These are phyloP conservation scores for Paralvinella palmiformis DNA, from an alignment of 1,140 invertebrate species.

Conservation along the genomic window DNA sequence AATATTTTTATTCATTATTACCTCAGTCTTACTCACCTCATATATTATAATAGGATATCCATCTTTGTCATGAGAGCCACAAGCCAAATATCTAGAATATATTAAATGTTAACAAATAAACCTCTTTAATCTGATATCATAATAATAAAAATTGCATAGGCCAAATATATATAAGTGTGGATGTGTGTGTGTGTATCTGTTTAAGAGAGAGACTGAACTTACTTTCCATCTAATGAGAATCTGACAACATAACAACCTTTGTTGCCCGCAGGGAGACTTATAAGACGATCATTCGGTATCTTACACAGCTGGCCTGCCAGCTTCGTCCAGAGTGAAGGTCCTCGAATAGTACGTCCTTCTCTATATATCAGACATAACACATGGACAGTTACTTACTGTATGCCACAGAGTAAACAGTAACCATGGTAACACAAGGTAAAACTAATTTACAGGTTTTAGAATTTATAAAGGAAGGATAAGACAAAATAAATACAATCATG, in stretches of 20 bases:
- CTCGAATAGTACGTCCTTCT: too few relatives aligned
- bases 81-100: conserved; percentile 37
- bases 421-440: too few relatives aligned
- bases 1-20: too few relatives aligned
- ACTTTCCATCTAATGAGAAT: conserved; percentile 52
- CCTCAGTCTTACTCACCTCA: conserved; percentile 39
- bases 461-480: too few relatives aligned
- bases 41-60: conserved; percentile 44
- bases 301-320: conserved; percentile 58
- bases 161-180: conserved; percentile 2
- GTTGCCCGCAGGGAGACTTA: conserved; percentile 47
- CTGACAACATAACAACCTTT: conserved; percentile 52
- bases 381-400: too few relatives aligned
- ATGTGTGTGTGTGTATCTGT: neutral
- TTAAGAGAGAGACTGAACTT: conserved; percentile 21
- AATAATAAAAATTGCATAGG: neutral
- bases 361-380: too few relatives aligned
- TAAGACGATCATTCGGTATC: conserved; percentile 55
- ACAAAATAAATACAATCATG: too few relatives aligned
- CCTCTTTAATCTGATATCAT: neutral
- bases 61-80: conserved; percentile 43
- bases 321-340: conserved; percentile 53
- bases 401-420: too few relatives aligned
- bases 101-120: neutral
- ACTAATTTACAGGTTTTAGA: too few relatives aligned